Conservation (phyloP, 2,888 invertebrate species). For the Pammene fasciana region DNA sequence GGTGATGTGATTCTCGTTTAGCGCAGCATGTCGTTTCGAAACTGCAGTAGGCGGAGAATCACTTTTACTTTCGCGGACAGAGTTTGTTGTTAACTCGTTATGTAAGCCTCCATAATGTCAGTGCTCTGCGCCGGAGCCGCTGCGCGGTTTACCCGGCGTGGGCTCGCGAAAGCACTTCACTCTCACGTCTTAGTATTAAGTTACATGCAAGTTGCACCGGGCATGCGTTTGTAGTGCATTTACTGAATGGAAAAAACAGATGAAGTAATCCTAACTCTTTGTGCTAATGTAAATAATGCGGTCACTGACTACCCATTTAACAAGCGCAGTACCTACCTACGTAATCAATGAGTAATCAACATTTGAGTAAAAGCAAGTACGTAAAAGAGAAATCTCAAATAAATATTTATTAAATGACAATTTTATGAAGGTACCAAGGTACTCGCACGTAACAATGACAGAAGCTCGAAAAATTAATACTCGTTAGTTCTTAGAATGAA, state of each 20-base stretch:
- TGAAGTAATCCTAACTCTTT: background rate
- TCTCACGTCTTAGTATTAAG: constrained; percentile 58
- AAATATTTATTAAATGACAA: constrained; percentile 5
- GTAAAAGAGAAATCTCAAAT: constrained; percentile 34
- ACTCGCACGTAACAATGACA: background rate
- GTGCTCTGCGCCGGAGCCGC: constrained; percentile 57
- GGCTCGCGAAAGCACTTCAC: constrained; percentile 73
- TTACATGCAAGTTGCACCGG: constrained; percentile 28
- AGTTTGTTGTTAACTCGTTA: constrained; percentile 58
- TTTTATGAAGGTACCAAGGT: background rate
- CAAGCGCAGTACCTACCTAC: constrained; percentile 7
- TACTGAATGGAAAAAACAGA: background rate
- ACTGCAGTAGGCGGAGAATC: constrained; percentile 70
- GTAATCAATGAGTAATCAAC: constrained; percentile 9
- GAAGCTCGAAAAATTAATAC: background rate
- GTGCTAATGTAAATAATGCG: background rate
- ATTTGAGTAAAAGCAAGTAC: constrained; percentile 14
- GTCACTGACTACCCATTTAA: constrained; percentile 17
- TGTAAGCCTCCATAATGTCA: constrained; percentile 74
- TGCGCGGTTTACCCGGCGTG: constrained; percentile 58
- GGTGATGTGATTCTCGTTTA: constrained; percentile 66
- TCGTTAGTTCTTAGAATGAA: constrained; percentile 14
- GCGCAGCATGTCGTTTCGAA: constrained; percentile 68
- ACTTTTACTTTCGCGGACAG: constrained; percentile 81
- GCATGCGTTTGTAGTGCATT: background rate